A percentile compares a stretch with the other conserved stretches of the same genome.
Evolutionary conservation across 1,140 invertebrate genomes (phyloP).

Genomic region (Lethrus apterus): DNA sequence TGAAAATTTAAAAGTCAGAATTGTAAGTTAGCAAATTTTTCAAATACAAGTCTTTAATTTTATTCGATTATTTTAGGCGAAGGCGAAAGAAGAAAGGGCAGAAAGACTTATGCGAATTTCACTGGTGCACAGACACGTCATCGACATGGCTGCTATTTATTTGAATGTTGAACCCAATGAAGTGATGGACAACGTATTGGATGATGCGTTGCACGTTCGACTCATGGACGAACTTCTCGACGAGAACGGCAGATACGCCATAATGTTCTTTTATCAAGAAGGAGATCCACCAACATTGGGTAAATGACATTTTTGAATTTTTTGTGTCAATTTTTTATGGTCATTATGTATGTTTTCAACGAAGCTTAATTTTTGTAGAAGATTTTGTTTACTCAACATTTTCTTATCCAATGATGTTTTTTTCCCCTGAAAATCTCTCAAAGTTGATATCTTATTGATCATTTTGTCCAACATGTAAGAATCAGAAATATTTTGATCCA

Average conservation of each 20-base stretch:
- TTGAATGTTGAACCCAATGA: slow-evolving; percentile 48
- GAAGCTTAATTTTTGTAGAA: slow-evolving; percentile 11
- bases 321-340: slow-evolving; percentile 1
- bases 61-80: slow-evolving; percentile 22
- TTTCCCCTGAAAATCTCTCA: neutral
- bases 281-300: slow-evolving; percentile 43
- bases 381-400: no score
- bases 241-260: slow-evolving; percentile 41
- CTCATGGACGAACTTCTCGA: slow-evolving; percentile 48
- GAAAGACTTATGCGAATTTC: slow-evolving; percentile 45
- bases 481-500: neutral
- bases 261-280: slow-evolving; percentile 48
- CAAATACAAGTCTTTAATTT: neutral
- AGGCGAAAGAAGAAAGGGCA: slow-evolving; percentile 29
- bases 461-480: neutral
- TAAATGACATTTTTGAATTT: slow-evolving; percentile 31
- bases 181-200: slow-evolving; percentile 57
- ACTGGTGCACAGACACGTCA: slow-evolving; percentile 52
- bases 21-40: slow-evolving; percentile 17
- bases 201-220: slow-evolving; percentile 52
- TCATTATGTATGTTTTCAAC: neutral
- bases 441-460: neutral
- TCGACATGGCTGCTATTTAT: slow-evolving; percentile 55
- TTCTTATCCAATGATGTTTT: no score
- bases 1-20: slow-evolving; percentile 26